Base-by-base conservation (phyloP, 2,797 vertebrate species). In the Balearica regulorum region DNA sequence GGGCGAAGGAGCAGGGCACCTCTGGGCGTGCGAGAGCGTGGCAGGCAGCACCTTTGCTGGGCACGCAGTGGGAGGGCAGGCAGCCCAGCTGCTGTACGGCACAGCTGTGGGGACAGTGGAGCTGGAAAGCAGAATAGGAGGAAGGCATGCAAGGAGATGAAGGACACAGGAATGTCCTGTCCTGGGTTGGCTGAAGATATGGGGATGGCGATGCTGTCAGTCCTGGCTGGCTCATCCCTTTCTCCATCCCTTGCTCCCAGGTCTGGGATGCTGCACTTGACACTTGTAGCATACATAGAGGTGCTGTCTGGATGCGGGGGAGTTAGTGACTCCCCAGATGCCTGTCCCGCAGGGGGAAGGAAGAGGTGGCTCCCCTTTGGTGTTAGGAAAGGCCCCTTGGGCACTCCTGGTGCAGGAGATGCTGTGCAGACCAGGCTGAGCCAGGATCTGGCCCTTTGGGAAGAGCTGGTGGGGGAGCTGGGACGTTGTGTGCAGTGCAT, bases 11-110 rank as follows among this genome's bases (percentile, higher is more conserved):
- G 17, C 46, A 37, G 49, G n/a, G 25, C 44, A 16, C 18, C 10
- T 4, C 22, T 12, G 41, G 14, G 4, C 11, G 0, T 35, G 48
- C 8, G 9, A 44, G 60, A 83, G 25, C 2, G 0, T 10, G 20
- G 41, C 4, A 3, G 43, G 77, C 37, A 28, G n/a, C 35, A 16
- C 28, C n/a, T 80, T 58, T 37, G 41, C 29, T 17, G 44, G 35
- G 51, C 41, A 28, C 54, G 57, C 68, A n/a, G 33, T 29, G 41
- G 70, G 43, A 76, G 64, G 37, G 24, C 64, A 39, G 35, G 64
- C 39, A 70, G 17, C 26, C 35, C 48, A 26, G 43, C 29, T 3
- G 3, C 79, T 53, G 17, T 33, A 4, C 16, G 24, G 13, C 48
- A 51, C 3, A 4, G 49, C 71, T 39, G 4, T 26, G 53, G 55